phyloP scores from a whole-genome alignment of 2,797 vertebrate species.

The Coregonus ussuriensis region DNA sequence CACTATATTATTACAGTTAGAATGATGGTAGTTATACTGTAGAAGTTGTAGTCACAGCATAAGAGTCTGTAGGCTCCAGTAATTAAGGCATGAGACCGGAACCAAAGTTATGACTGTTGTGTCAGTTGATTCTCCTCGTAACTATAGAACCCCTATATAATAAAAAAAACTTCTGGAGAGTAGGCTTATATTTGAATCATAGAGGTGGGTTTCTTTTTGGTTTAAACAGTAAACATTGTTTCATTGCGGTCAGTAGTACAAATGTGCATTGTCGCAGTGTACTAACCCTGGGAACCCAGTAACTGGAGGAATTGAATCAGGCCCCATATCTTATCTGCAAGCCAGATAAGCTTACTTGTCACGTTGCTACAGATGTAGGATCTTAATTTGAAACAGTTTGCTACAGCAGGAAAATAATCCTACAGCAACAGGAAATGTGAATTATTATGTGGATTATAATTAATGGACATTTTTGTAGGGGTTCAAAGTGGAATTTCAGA shows the following conservation, averaged over 20 bases:
- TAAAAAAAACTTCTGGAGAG: not conserved
- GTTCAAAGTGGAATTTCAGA: too few relatives aligned
- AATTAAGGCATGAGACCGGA: not conserved
- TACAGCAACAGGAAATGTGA: too few relatives aligned
- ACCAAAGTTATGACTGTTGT: not conserved
- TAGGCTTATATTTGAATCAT: not conserved
- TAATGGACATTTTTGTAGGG: too few relatives aligned
- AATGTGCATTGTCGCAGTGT: not conserved
- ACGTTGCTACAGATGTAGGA: not conserved
- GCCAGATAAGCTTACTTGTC: not conserved
- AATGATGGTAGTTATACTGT: not conserved
- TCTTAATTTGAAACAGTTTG: too few relatives aligned
- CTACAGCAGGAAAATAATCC: too few relatives aligned
- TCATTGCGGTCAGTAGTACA: not conserved
- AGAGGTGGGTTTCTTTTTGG: not conserved
- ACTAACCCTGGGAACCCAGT: not conserved
- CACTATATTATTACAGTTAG: constrained; percentile 9
- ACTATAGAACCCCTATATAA: not conserved
- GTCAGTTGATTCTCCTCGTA: not conserved
- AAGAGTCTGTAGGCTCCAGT: not conserved
- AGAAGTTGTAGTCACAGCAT: not conserved
- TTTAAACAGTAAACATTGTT: not conserved
- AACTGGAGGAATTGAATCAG: not conserved
- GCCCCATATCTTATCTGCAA: not conserved
- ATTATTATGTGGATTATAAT: too few relatives aligned